Evolutionary conservation across 2,113 vertebrate genomes (phyloP), one percentile per base, ranked within the genome.

Genomic region (Cyphomyrus plagiostoma): DNA sequence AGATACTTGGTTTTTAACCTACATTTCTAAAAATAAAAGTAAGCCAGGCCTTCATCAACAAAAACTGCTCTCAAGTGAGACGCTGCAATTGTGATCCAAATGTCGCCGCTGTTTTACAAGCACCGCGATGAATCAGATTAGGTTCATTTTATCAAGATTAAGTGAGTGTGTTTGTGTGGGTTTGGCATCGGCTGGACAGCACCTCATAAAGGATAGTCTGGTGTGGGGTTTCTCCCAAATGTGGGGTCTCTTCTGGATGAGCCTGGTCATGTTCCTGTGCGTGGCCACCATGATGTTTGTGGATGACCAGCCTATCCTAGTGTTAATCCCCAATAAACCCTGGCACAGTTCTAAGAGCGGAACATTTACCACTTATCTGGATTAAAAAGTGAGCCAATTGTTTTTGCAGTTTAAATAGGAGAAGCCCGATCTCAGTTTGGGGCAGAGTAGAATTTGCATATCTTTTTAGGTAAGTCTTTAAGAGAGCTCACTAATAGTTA

Each of bases 281-380:
- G 17, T 30, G 30, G 30, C 66, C 11, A 1, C 66, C 30, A 77
- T 77, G 26, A 74, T 10, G 13, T 77, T 77, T 77, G 35, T 77
- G 50, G n/a, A 19, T 53, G 50, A 87, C 35, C 49, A 19, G 39
- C 50, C 52, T 9, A 56, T 56, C 26, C 50, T 4, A 17, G 30
- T 8, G 52, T 53, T 58, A 87, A 87, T 87, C 86, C 52, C 86
- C 56, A 52, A 53, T 87, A 87, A 87, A 56, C 50, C 26, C 26
- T 35, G 46, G 48, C 50, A 58, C n/a, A 35, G 15, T 39, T 56
- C 52, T 53, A 39, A 53, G 52, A 56, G 56, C 4, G 19, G 86
- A 87, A 39, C 50, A 39, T 42, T 53, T 56, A 87, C 50, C 86
- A 87, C 15, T 87, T 35, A 56, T 42, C 49, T 30, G 86, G 86